Base-by-base conservation (phyloP, 2,797 vertebrate species). In the Sebastes vulpes region DNA sequence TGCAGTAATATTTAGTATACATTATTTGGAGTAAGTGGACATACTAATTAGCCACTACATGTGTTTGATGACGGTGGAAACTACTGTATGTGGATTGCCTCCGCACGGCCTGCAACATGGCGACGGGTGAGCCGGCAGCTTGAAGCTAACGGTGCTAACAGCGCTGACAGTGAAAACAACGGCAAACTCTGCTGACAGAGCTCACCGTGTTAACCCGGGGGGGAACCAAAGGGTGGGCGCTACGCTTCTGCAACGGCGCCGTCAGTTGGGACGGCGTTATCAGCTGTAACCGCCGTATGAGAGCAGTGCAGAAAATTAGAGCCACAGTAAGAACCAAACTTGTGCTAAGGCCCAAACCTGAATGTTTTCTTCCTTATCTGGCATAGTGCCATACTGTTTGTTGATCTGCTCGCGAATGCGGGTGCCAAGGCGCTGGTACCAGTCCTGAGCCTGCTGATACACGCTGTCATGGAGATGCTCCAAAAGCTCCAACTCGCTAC, bases 381-480 rank as follows among this genome's bases (percentile, higher is more conserved):
- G 98, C 95, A 98, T 96, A 0, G 88, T 78, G 14, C 97, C 96
- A 0, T 97, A 96, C 74, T 97, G 97, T 53, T 93, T 90, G 90
- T 92, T 89, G 63, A 97, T 90, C 81, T 97, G 96, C 57, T 97
- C 96, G 3, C 95, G 95, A 46, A 95, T 86, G 18, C 92, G 95
- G 14, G 92, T 90, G 4, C 93, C 92, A 0, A 97, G 94, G 9
- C 97, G 95, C 61, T 96, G 96, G 90, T 97, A 97, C 96, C 97
- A 97, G 9, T 95, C 96, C 89, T 96, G 95, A 4, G 97, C 96
- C 94, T 97, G 96, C 87, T 95, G 87, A 82, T 98, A 98, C 68
- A 98, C 97, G 23, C 93, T 96, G 89, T 98, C 97, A 0, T 98
- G 97, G 68, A 98, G 95, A 84, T 14, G 57, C 78, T 97, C 95